Percentiles rank a stretch among this genome's conserved stretches.
Conservation (phyloP, 1,140 invertebrate species). For the Zaprionus taronus region DNA sequence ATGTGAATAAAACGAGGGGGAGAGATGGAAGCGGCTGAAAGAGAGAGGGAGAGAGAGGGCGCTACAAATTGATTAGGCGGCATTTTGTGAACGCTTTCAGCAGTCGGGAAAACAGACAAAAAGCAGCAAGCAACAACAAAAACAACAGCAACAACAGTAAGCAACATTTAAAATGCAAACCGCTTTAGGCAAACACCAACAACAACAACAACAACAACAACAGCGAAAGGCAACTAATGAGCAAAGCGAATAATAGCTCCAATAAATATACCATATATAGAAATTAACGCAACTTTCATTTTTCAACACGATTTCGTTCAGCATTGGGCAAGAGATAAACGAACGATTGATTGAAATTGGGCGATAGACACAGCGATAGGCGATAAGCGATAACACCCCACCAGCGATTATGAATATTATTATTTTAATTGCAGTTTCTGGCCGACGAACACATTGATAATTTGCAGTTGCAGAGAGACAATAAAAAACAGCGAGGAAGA, state of each 20-base stretch:
- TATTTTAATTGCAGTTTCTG: background rate
- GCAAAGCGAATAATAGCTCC: slow-evolving; percentile 31
- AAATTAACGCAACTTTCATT: slow-evolving; percentile 47
- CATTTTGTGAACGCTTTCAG: slow-evolving; percentile 38
- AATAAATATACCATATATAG: slow-evolving; percentile 17
- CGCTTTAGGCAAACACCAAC: slow-evolving; percentile 38
- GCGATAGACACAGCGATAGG: background rate
- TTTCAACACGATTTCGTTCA: slow-evolving; percentile 34
- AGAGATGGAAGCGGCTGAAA: too few relatives aligned
- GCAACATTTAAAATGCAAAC: slow-evolving; percentile 34
- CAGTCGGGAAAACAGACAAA: slow-evolving; percentile 24
- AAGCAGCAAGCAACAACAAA: slow-evolving; percentile 8
- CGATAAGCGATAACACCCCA: slow-evolving; percentile 16
- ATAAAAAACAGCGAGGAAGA: background rate
- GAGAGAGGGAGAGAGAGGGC: background rate
- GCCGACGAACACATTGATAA: background rate
- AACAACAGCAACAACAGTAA: slow-evolving; percentile 4
- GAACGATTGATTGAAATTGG: background rate
- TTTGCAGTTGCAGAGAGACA: background rate
- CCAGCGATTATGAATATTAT: background rate
- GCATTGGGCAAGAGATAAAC: slow-evolving; percentile 1
- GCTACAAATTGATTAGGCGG: slow-evolving; percentile 47
- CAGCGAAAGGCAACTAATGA: slow-evolving; percentile 27
- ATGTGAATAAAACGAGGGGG: background rate
- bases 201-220: slow-evolving; percentile 5